These are phyloP conservation scores for Pseudomyrmex sp. DNA, from an alignment of 1,140 invertebrate species.

Conservation along the genomic window DNA sequence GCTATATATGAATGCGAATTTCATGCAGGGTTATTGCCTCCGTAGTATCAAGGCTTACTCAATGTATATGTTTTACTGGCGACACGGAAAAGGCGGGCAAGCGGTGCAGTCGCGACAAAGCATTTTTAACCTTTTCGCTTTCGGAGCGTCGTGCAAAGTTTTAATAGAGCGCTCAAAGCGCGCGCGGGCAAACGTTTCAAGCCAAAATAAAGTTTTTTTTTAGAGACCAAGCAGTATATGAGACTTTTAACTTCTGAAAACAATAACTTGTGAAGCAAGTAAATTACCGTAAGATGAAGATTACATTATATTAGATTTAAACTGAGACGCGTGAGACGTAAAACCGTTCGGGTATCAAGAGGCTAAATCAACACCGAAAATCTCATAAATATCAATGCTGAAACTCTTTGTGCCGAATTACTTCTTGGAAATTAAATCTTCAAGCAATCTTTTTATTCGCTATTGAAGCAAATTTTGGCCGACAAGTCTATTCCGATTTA, in stretches of 20 bases:
- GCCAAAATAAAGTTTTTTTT: constrained; percentile 39
- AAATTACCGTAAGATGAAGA: background rate
- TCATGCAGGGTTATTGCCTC: constrained; percentile 39
- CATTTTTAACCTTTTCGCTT: constrained; percentile 54
- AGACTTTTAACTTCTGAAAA: background rate
- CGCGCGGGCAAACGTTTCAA: background rate
- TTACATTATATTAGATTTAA: background rate
- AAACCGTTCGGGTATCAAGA: background rate
- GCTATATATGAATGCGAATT: background rate
- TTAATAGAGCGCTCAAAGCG: constrained; percentile 46
- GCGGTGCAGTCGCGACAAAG: constrained; percentile 47
- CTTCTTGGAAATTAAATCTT: background rate
- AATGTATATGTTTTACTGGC: constrained; percentile 31
- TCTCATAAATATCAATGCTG: background rate
- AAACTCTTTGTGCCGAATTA: background rate
- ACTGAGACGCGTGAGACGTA: background rate
- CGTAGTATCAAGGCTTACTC: constrained; percentile 26
- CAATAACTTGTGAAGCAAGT: background rate
- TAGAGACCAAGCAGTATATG: background rate
- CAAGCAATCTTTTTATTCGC: background rate
- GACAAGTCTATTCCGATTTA: background rate
- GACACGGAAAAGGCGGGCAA: constrained; percentile 55
- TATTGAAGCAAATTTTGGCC: background rate
- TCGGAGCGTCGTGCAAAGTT: constrained; percentile 32
- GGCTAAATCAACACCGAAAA: background rate